Evolutionary conservation across 2,888 invertebrate genomes (phyloP), one percentile per base, ranked within the genome.

Genomic region (Oscheius myriophilus): DNA sequence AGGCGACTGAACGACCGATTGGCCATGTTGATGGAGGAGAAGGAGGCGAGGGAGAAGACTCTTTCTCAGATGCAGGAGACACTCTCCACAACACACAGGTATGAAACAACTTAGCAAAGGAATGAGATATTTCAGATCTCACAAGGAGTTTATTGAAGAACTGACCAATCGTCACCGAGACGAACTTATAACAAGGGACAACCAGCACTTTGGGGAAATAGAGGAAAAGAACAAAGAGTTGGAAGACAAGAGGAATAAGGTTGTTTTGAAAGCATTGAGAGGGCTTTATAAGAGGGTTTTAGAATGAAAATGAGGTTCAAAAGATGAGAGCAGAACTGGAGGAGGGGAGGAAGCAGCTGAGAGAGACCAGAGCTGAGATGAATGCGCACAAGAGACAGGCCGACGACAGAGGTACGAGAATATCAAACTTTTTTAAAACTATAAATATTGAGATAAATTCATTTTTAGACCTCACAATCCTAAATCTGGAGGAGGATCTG

Each of bases 141-240:
- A 80, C 58, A 77, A 79, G 18, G 64, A 73, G n/a, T 80, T 79
- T 63, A 76, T 80, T 51, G 80, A 80, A 53, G 76, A 79, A 26
- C 45, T 79, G 43, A 75, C 71, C 49, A 46, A 55, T 2, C 59
- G 76, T 16, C 80, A 80, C 52, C 49, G 76, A 11, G 76, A 79
- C 16, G 80, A 80, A 61, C 45, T 78, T 1, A 64, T 69, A 6
- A 59, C 67, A n/a, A 62, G 78, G 18, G 74, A 76, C 45, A 66
- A 64, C 11, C 55, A 62, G 21, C 61, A 72, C 26, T 55, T 66
- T 0, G 64, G 57, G 0, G 58, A 67, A 14, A 7, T 73, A 25
- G 45, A 69, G 14, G 33, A 43, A 1, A 51, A 65, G 23, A 61
- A 25, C n/a, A 54, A 46, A 21, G 70, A 70, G 23, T n/a, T 64